phyloP scores from a whole-genome alignment of 64 coral and sea anemone genomes.

The Pocillopora verrucosa region DNA sequence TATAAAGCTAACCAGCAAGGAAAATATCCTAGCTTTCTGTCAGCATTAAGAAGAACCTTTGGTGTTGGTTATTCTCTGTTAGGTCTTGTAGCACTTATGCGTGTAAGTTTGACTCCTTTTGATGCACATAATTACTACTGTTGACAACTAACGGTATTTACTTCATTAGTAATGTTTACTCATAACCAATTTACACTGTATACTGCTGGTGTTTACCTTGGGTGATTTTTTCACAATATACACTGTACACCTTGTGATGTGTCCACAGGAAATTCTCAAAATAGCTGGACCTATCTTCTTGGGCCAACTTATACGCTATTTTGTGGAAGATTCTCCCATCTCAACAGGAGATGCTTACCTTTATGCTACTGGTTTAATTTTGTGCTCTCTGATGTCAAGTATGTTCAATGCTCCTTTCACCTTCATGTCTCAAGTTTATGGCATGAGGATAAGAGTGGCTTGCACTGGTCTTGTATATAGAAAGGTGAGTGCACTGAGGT shows the following conservation, averaged over 20 bases:
- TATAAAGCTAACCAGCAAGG: conserved; percentile 7
- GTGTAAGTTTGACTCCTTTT: conserved; percentile 28
- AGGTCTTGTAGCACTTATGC: conserved; percentile 55
- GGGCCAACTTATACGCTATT: conserved; percentile 59
- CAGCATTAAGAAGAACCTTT: conserved; percentile 52
- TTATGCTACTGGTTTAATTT: conserved; percentile 60
- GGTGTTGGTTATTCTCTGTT: conserved; percentile 50
- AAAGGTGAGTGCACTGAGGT: conserved; percentile 39
- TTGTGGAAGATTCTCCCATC: conserved; percentile 67
- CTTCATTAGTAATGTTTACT: not conserved
- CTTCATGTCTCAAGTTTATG: conserved; percentile 66
- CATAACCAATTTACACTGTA: too few species aligned
- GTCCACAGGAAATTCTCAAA: conserved; percentile 49
- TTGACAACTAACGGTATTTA: not conserved
- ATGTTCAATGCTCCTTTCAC: conserved; percentile 71
- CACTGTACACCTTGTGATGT: not conserved
- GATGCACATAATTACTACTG: not conserved
- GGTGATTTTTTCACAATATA: not conserved
- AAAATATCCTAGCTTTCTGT: conserved; percentile 36
- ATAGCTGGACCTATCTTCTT: conserved; percentile 55
- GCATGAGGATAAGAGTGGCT: conserved; percentile 79
- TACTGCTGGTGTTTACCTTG: not conserved
- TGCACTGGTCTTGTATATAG: conserved; percentile 69
- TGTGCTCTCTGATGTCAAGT: conserved; percentile 50
- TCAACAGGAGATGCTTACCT: conserved; percentile 61